phyloP scores from a whole-genome alignment of 2,888 invertebrate genomes.

The Galeruca laticollis region DNA sequence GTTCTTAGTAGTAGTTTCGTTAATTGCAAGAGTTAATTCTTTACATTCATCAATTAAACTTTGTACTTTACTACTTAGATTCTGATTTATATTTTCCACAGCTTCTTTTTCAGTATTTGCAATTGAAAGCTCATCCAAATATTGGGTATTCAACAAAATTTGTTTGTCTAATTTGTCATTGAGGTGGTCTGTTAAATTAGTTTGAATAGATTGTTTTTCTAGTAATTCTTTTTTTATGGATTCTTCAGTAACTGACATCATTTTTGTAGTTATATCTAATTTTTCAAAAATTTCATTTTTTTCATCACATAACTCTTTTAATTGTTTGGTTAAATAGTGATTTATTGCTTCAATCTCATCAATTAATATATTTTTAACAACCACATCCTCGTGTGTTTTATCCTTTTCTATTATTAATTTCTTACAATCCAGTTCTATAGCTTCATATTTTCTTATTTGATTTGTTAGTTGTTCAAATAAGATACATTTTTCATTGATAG shows the following conservation, averaged over 20 bases:
- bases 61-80: conserved; percentile 7
- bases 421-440: not conserved
- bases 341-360: not conserved
- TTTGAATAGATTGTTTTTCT: not conserved
- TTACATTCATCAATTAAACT: not conserved
- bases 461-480: conserved; percentile 2
- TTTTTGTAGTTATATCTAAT: not conserved
- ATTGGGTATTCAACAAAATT: conserved; percentile 3
- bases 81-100: conserved; percentile 13
- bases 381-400: not conserved
- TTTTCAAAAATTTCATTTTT: not conserved
- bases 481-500: conserved; percentile 20
- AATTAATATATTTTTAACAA: not conserved
- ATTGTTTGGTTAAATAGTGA: not conserved
- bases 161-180: not conserved
- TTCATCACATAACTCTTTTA: not conserved
- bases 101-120: not conserved
- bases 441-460: conserved; percentile 8
- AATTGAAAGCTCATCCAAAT: not conserved
- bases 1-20: conserved; percentile 1
- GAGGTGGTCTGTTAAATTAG: not conserved
- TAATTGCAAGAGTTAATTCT: not conserved
- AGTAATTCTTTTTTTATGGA: not conserved
- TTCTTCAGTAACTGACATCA: not conserved
- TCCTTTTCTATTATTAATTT: not conserved